Conservation (phyloP, 2,888 invertebrate genomes). For the Cerceris ruficornis region DNA sequence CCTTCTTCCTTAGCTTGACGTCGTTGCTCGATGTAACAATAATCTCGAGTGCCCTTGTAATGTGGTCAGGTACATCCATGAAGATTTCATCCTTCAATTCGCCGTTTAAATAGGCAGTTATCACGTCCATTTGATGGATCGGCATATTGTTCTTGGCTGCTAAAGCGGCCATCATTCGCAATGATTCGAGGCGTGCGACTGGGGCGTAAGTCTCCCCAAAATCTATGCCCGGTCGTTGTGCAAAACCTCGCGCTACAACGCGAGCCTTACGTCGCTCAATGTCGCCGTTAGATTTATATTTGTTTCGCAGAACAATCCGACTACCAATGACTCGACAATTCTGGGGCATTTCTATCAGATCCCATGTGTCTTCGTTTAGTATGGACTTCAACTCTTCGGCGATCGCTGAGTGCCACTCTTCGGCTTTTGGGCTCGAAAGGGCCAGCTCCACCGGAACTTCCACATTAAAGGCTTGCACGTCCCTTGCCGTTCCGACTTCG, state of each 20-base stretch:
- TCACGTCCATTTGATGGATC: slow-evolving; percentile 4
- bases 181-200: neutral
- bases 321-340: slow-evolving; percentile 35
- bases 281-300: slow-evolving; percentile 36
- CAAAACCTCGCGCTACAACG: neutral
- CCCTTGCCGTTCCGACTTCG: neutral
- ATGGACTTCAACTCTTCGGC: slow-evolving; percentile 27
- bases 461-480: slow-evolving; percentile 1
- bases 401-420: slow-evolving; percentile 36
- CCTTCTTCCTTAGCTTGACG: neutral
- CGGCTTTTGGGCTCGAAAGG: slow-evolving; percentile 22
- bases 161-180: neutral
- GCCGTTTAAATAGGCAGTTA: slow-evolving; percentile 3
- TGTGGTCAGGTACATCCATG: neutral
- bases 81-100: neutral
- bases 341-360: slow-evolving; percentile 34
- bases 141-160: neutral
- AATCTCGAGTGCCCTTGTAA: neutral
- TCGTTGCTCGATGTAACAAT: neutral
- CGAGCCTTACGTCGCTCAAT: slow-evolving; percentile 34
- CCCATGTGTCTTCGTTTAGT: neutral
- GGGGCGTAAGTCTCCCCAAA: neutral
- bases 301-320: slow-evolving; percentile 40
- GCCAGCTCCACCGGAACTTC: slow-evolving; percentile 38
- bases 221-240: neutral